Evolutionary conservation across 2,113 vertebrate species (phyloP).

Genomic region (Zosterops lateralis): DNA sequence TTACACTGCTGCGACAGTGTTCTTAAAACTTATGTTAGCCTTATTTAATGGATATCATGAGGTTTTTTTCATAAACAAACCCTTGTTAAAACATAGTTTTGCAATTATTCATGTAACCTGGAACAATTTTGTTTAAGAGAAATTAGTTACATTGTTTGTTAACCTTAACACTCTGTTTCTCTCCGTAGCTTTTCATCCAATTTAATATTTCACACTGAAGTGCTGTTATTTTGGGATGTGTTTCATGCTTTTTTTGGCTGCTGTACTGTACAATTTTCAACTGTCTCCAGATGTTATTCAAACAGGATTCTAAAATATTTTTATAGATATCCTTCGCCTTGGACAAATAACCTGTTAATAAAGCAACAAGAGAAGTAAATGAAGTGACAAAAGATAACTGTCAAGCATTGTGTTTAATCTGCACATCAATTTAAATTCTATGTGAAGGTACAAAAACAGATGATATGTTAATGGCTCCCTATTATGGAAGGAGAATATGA

Average conservation of each 20-base stretch:
- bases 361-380: slow-evolving; percentile 23
- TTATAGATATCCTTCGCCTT: slow-evolving; percentile 75
- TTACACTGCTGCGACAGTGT: background rate
- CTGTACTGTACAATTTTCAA: slow-evolving; percentile 82
- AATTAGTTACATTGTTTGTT: slow-evolving; percentile 17
- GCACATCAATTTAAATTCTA: background rate
- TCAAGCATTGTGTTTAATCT: background rate
- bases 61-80: background rate
- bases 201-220: slow-evolving; percentile 73
- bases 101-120: background rate
- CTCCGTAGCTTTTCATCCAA: slow-evolving; percentile 66
- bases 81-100: background rate
- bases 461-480: background rate
- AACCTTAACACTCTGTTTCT: slow-evolving; percentile 67
- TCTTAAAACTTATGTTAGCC: background rate
- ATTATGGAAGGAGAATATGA: background rate
- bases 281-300: slow-evolving; percentile 81
- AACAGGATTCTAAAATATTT: slow-evolving; percentile 71
- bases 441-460: background rate
- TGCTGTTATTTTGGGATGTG: slow-evolving; percentile 78
- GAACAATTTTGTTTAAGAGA: background rate
- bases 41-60: background rate
- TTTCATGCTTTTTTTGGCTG: slow-evolving; percentile 75
- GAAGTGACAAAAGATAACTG: background rate
- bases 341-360: slow-evolving; percentile 82